Evolutionary conservation across 2,797 vertebrate genomes (phyloP), one percentile per base, ranked within the genome.

Genomic region (Ibycter americanus): DNA sequence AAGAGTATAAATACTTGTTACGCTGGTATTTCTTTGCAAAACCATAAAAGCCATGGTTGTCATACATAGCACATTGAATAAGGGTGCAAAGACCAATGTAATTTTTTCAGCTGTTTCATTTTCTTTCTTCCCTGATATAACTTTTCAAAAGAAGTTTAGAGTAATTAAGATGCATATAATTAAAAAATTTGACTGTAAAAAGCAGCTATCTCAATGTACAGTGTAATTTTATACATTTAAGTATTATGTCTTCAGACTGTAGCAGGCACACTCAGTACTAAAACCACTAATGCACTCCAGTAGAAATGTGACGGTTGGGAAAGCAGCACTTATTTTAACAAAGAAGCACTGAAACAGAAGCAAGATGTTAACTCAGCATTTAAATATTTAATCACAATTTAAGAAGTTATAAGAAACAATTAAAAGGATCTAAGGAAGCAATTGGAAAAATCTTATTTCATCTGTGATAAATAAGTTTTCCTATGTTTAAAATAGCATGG

Each of bases 251-350:
- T 80, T 77, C 21, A 8, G 38, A 40, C 12, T 14, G 7, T n/a
- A 62, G 49, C 11, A 79, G 44, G 26, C 8, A 42, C 27, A 44
- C 15, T 47, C 7, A 59, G 12, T 58, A 47, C 7, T 58, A 81
- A 70, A 81, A 36, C 3, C 13, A 34, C 20, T 40, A 49, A 79
- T 20, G 8, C 2, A 71, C 23, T 52, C 9, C 4, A 40, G 44
- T 1, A 27, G 13, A 68, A 76, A 44, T 34, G 25, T 27, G 26
- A 63, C 0, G 0, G 21, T 15, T 82, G 32, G 12, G 46, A 87
- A 87, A 85, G 9, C 6, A 71, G 27, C 2, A 36, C 14, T 82
- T 74, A 36, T 36, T 71, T 91, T 59, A 71, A 67, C 17, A 55
- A 81, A 71, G 34, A 54, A 84, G 5, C 6, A 59, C 1, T 59